Evolutionary conservation across 2,113 vertebrate genomes (phyloP).

Genomic region (Lanius ludovicianus): DNA sequence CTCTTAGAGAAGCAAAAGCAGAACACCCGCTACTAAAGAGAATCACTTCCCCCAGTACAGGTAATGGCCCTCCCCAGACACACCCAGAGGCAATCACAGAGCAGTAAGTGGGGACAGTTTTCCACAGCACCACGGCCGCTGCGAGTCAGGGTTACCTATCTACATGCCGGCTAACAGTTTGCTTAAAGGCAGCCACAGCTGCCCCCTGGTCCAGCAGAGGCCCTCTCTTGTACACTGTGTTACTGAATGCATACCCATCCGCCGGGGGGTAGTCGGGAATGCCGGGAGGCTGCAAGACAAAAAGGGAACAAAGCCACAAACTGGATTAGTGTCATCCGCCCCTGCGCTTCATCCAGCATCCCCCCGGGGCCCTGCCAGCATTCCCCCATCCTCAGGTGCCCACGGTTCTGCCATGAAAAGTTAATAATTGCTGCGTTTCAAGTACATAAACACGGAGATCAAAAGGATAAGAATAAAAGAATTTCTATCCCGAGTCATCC

Average conservation of each 20-base stretch:
- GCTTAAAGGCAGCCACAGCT: slow-evolving; percentile 81
- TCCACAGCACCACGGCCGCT: slow-evolving; percentile 61
- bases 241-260: slow-evolving; percentile 81
- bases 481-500: background rate
- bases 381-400: background rate
- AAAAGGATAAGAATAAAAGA: slow-evolving; percentile 19
- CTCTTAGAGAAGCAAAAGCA: background rate
- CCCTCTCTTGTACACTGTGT: slow-evolving; percentile 74
- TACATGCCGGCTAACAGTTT: slow-evolving; percentile 79
- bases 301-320: slow-evolving; percentile 15
- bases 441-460: background rate
- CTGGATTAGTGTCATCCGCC: background rate
- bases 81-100: background rate
- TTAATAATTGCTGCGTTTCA: background rate
- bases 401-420: background rate
- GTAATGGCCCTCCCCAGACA: background rate
- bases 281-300: slow-evolving; percentile 73
- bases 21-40: background rate
- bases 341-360: background rate
- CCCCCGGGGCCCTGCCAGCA: background rate
- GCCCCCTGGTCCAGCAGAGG: slow-evolving; percentile 82
- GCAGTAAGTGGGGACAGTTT: slow-evolving; percentile 67
- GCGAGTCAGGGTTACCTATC: slow-evolving; percentile 83
- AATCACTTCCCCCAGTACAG: background rate
- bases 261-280: slow-evolving; percentile 71